Conservation (phyloP, 2,888 invertebrate genomes). For the Tyria jacobaeae region DNA sequence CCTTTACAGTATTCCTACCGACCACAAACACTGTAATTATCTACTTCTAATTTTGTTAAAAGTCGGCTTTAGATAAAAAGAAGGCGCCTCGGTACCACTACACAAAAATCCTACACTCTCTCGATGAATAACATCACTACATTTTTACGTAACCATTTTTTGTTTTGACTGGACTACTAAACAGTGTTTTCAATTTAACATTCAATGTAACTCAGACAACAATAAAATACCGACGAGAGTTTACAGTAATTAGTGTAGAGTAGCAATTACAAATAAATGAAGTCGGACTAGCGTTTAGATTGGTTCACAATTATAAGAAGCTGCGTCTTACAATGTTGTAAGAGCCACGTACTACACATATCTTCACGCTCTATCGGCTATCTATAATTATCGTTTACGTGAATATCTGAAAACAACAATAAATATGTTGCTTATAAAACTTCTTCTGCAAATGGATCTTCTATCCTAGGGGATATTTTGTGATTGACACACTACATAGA, state of each 20-base stretch:
- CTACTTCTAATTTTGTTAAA: constrained; percentile 61
- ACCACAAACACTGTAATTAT: constrained; percentile 57
- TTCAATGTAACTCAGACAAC: not conserved
- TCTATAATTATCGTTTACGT: not conserved
- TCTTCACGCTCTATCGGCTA: constrained; percentile 12
- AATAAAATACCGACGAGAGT: not conserved
- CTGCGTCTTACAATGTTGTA: constrained; percentile 28
- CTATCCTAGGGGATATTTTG: too few relatives aligned
- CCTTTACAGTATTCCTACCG: constrained; percentile 36
- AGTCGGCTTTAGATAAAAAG: constrained; percentile 53
- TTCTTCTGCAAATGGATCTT: too few relatives aligned
- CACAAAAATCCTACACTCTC: constrained; percentile 1
- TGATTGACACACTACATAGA: too few relatives aligned
- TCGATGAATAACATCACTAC: not conserved
- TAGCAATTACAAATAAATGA: constrained; percentile 46
- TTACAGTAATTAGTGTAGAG: constrained; percentile 11
- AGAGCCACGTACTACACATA: constrained; percentile 21
- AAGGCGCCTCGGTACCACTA: constrained; percentile 47
- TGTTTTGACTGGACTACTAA: not conserved
- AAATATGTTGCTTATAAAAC: too few relatives aligned
- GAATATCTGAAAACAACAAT: too few relatives aligned
- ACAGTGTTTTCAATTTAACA: fast-evolving
- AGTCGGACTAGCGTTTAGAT: constrained; percentile 32
- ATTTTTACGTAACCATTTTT: constrained; percentile 17
- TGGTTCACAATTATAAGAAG: constrained; percentile 33